Evolutionary conservation across 2,888 invertebrate genomes (phyloP).

Genomic region (Eilema sororculum): DNA sequence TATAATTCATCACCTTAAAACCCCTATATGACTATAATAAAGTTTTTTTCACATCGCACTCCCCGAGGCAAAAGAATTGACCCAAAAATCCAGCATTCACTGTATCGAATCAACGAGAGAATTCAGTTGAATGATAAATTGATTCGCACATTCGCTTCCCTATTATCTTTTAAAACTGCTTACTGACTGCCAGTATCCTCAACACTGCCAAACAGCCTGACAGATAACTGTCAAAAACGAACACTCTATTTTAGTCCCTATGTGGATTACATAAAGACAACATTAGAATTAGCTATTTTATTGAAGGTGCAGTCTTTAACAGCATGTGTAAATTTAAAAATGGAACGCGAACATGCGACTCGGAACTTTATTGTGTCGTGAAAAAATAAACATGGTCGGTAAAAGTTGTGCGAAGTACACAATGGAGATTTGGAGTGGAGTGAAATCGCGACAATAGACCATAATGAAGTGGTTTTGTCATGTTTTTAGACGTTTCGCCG

Average conservation of each 20-base stretch:
- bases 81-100: constrained; percentile 69
- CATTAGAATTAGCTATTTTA: constrained; percentile 24
- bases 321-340: constrained; percentile 39
- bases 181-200: constrained; percentile 30
- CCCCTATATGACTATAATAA: constrained; percentile 52
- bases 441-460: constrained; percentile 74
- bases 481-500: constrained; percentile 66
- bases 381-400: constrained; percentile 45
- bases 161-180: constrained; percentile 52
- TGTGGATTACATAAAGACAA: constrained; percentile 10
- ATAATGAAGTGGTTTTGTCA: constrained; percentile 76
- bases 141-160: constrained; percentile 65
- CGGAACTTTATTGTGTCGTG: constrained; percentile 31
- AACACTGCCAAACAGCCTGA: constrained; percentile 14
- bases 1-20: constrained; percentile 52
- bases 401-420: constrained; percentile 54
- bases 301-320: constrained; percentile 14
- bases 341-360: constrained; percentile 45
- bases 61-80: constrained; percentile 63
- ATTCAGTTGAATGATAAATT: constrained; percentile 75
- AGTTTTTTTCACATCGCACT: constrained; percentile 62
- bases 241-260: constrained; percentile 30
- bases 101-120: constrained; percentile 83
- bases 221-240: constrained; percentile 19
- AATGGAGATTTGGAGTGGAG: constrained; percentile 73